These are phyloP conservation scores for Nemopilema nomurai DNA, from an alignment of 30 jellyfish, hydroid and myxozoan species.

Conservation along the genomic window DNA sequence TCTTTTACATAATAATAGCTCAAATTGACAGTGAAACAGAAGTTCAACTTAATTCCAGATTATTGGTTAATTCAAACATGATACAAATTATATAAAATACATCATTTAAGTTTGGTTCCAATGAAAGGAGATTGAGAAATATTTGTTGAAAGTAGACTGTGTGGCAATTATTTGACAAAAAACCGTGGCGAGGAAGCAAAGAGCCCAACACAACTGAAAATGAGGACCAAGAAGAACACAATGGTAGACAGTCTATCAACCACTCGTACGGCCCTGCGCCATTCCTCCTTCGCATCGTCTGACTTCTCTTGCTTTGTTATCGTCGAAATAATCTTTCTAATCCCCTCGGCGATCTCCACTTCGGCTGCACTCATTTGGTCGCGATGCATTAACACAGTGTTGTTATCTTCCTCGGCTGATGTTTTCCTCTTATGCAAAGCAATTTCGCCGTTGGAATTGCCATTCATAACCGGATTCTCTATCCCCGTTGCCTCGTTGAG, in stretches of 20 bases:
- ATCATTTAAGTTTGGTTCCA: too few species aligned
- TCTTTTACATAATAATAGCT: not conserved
- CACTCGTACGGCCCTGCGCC: constrained; percentile 72
- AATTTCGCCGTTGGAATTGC: constrained; percentile 11
- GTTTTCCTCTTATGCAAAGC: constrained; percentile 7
- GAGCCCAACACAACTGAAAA: constrained; percentile 43
- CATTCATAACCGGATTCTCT: constrained; percentile 48
- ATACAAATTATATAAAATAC: too few species aligned
- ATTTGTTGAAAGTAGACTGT: not conserved
- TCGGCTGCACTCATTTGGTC: constrained; percentile 22
- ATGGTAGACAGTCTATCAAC: constrained; percentile 56
- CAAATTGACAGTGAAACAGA: not conserved
- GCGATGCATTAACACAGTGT: constrained; percentile 8
- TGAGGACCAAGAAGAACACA: constrained; percentile 34
- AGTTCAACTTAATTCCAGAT: not conserved
- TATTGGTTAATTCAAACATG: not conserved
- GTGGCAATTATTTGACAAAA: constrained; percentile 10
- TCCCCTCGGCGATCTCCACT: constrained; percentile 56
- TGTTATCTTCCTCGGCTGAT: constrained; percentile 2
- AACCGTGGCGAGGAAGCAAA: constrained; percentile 51
- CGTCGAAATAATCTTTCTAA: constrained; percentile 44
- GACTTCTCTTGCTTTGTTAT: constrained; percentile 37
- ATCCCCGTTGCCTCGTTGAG: constrained; percentile 31
- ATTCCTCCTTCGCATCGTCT: constrained; percentile 62
- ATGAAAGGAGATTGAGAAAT: too few species aligned